Conservation (phyloP, 2,113 vertebrate genomes). For the Puntigrus tetrazona region DNA sequence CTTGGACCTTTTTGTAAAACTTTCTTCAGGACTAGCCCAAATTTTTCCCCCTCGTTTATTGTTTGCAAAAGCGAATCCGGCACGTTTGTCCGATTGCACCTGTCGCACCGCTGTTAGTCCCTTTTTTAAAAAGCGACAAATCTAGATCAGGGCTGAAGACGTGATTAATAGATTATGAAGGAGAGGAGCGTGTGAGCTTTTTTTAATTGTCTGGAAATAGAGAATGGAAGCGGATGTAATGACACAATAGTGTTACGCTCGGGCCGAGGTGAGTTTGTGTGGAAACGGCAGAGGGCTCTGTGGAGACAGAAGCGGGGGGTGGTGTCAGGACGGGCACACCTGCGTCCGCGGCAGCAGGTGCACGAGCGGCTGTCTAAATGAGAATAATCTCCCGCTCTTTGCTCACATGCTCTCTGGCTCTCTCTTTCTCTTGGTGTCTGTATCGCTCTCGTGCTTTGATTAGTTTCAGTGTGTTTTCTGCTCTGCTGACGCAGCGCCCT, state of each 20-base stretch:
- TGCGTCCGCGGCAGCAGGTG: constrained; percentile 77
- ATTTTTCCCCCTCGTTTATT: constrained; percentile 32
- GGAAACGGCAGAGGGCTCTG: constrained; percentile 68
- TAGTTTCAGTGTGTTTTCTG: constrained; percentile 55
- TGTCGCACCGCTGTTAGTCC: constrained; percentile 18
- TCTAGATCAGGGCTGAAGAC: constrained; percentile 28
- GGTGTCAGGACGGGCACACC: constrained; percentile 64
- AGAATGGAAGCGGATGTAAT: constrained; percentile 23
- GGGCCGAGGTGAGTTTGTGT: constrained; percentile 67
- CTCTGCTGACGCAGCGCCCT: constrained; percentile 73
- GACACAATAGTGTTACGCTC: constrained; percentile 64
- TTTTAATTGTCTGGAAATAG: constrained; percentile 46
- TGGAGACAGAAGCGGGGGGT: constrained; percentile 1
- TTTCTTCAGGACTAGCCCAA: not conserved
- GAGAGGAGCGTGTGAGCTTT: constrained; percentile 14
- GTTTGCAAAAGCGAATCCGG: constrained; percentile 41
- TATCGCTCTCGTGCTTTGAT: constrained; percentile 55
- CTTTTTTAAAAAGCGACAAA: constrained; percentile 1
- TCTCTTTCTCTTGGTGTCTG: constrained; percentile 21
- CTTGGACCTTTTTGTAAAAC: constrained; percentile 22
- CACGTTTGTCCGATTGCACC: constrained; percentile 7
- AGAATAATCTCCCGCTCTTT: constrained; percentile 69
- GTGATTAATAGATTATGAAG: constrained; percentile 47
- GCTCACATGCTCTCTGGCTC: constrained; percentile 68
- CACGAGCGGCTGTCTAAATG: constrained; percentile 72